A percentile compares a stretch with the other conserved stretches of the same genome.
Evolutionary conservation across 2,113 vertebrate genomes (phyloP).

Genomic region (Agapornis roseicollis): DNA sequence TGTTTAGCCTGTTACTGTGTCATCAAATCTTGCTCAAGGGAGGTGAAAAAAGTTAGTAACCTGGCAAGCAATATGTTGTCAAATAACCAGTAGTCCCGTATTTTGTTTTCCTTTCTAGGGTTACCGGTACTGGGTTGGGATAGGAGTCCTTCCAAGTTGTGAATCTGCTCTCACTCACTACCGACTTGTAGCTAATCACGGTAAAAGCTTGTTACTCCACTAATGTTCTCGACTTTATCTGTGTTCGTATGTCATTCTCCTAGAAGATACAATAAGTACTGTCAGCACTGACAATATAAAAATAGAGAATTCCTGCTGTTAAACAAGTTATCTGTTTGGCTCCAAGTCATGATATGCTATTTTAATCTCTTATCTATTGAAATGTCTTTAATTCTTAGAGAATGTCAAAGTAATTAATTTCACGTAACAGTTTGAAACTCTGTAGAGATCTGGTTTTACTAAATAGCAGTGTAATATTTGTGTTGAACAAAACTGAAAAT

Average conservation of each 20-base stretch:
- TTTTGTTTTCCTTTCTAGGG: slow-evolving; percentile 75
- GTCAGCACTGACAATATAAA: not conserved
- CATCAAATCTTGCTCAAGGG: not conserved
- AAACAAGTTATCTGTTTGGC: not conserved
- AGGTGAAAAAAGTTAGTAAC: not conserved
- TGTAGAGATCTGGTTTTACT: not conserved
- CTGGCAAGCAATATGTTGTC: not conserved
- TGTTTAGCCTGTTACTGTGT: not conserved
- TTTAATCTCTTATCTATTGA: not conserved
- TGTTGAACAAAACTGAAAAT: not conserved
- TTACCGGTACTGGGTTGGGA: slow-evolving; percentile 96
- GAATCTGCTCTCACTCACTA: slow-evolving; percentile 98
- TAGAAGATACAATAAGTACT: not conserved
- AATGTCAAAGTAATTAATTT: not conserved
- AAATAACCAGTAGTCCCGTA: not conserved
- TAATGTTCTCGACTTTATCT: not conserved
- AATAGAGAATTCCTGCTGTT: not conserved
- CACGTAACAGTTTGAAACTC: not conserved
- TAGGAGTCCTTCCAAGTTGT: slow-evolving; percentile 96
- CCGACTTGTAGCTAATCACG: slow-evolving; percentile 92
- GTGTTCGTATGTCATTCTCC: not conserved
- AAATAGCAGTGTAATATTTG: not conserved
- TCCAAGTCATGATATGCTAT: not conserved
- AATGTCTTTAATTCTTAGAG: not conserved
- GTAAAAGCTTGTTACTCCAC: slow-evolving; percentile 67